Base-by-base conservation (phyloP, 2,888 invertebrate genomes). In the Pseudoips prasinana region DNA sequence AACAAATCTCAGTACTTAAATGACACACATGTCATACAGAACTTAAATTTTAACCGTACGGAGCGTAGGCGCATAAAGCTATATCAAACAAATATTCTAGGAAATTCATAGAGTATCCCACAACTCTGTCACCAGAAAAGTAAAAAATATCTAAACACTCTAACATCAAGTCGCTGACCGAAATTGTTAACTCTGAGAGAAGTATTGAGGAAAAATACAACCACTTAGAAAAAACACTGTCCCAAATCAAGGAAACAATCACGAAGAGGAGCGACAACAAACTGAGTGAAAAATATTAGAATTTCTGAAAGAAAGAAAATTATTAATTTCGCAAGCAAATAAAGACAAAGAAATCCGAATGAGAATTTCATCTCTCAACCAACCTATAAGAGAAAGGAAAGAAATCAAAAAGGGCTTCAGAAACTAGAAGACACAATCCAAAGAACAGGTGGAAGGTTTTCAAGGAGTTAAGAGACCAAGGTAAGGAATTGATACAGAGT, bases 381-480 rank as follows among this genome's bases (percentile, higher is more conserved):
- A 48, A 17, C 27, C 30, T 14, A 40, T 46, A 10, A 26, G 32
- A 2, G 39, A 27, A 33, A 27, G 22, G 47, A 40, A 18, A 39
- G 36, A 7, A 43, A 33, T 28, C 23, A 11, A 5, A 43, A 11
- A 20, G 43, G 39, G 33, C 27, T 28, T 1, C 8, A 29, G 25
- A 39, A 25, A 7, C 11, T 46, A 37, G 46, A 46, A 11, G 33
- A 29, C 3, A 33, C 38, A 18, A 46, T 46, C n/a, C 32, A 6
- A 8, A 42, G n/a, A 39, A 40, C 42, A n/a, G 42, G 42, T 39
- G 47, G 40, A 48, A 48, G 35, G 48, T 41, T 3, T 28, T 46
- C 10, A 48, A 44, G 22, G 36, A 46, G 33, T 33, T 52, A 8
- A n/a, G 37, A 5, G 42, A 44, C 39, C 2, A 37, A 10, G 39